These are phyloP conservation scores for Drosophila nebulosa DNA, from an alignment of 1,140 invertebrate species.

Conservation along the genomic window DNA sequence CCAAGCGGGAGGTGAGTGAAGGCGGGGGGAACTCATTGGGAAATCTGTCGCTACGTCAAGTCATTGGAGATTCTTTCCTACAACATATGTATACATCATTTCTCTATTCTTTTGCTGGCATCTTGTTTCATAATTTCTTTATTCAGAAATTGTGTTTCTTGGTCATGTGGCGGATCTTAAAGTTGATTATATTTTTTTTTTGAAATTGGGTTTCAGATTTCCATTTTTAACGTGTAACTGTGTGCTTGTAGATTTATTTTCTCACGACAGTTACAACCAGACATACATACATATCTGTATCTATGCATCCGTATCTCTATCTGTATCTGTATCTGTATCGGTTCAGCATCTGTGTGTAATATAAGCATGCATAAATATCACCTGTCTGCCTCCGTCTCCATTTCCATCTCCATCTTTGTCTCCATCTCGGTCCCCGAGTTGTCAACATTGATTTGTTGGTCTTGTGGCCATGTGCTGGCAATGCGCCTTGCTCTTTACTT, in stretches of 20 bases:
- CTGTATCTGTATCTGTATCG: constrained; percentile 35
- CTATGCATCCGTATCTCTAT: constrained; percentile 20
- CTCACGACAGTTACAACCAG: constrained; percentile 54
- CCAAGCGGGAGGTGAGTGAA: constrained; percentile 83
- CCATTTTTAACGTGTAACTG: not conserved
- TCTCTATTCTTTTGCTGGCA: not conserved
- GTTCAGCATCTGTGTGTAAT: constrained; percentile 39
- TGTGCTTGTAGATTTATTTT: constrained; percentile 57
- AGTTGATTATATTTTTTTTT: constrained; percentile 28
- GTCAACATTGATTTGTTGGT: constrained; percentile 76
- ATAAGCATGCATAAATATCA: constrained; percentile 74
- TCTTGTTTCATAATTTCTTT: constrained; percentile 9
- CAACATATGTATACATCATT: not conserved
- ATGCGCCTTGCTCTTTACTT: constrained; percentile 37
- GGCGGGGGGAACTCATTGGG: not conserved
- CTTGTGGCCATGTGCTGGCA: constrained; percentile 40
- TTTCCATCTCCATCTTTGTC: constrained; percentile 28
- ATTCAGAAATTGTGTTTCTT: constrained; percentile 41
- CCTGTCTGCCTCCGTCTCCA: constrained; percentile 33
- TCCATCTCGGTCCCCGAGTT: constrained; percentile 35
- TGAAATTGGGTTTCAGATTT: constrained; percentile 39
- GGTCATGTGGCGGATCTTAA: constrained; percentile 21
- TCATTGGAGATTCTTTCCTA: not conserved
- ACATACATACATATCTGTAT: constrained; percentile 7
- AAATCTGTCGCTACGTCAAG: constrained; percentile 5